Conservation (phyloP, 1,140 invertebrate genomes). For the Pygmarrhopalites habei region DNA sequence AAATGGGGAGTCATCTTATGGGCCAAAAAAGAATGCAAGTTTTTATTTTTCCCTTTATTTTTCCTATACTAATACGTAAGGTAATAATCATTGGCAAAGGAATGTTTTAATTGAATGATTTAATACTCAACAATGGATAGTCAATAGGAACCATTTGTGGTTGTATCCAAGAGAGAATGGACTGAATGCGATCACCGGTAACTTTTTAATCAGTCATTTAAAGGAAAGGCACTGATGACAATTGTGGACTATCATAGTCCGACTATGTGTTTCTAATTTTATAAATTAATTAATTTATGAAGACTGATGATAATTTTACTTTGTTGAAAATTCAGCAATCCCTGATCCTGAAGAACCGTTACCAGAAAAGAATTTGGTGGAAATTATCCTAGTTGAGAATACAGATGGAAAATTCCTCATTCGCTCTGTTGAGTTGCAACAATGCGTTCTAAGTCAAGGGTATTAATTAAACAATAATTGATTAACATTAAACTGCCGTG, state of each 20-base stretch:
- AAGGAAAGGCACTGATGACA: too few species aligned
- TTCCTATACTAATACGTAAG: too few species aligned
- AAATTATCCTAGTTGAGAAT: not conserved
- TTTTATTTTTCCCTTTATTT: slow-evolving; percentile 3
- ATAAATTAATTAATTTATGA: too few species aligned
- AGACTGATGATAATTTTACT: too few species aligned
- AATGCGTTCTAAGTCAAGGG: not conserved
- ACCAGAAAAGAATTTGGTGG: slow-evolving; percentile 9
- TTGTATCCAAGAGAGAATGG: slow-evolving; percentile 9
- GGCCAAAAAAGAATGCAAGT: not conserved
- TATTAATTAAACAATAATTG: not conserved
- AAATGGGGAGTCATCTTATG: slow-evolving; percentile 6
- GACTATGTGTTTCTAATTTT: too few species aligned
- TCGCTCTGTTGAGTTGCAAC: not conserved
- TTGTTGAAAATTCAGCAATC: too few species aligned
- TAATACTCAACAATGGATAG: too few species aligned
- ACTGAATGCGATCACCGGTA: slow-evolving; percentile 2
- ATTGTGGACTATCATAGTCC: too few species aligned
- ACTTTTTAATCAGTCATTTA: too few species aligned
- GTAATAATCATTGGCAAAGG: too few species aligned
- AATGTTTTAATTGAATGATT: too few species aligned
- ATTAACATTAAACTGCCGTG: not conserved
- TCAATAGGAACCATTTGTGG: too few species aligned
- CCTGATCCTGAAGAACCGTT: slow-evolving; percentile 7
- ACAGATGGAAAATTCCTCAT: not conserved